These are phyloP conservation scores for Polypterus senegalus DNA, from an alignment of 2,113 vertebrate genomes.

Conservation along the genomic window DNA sequence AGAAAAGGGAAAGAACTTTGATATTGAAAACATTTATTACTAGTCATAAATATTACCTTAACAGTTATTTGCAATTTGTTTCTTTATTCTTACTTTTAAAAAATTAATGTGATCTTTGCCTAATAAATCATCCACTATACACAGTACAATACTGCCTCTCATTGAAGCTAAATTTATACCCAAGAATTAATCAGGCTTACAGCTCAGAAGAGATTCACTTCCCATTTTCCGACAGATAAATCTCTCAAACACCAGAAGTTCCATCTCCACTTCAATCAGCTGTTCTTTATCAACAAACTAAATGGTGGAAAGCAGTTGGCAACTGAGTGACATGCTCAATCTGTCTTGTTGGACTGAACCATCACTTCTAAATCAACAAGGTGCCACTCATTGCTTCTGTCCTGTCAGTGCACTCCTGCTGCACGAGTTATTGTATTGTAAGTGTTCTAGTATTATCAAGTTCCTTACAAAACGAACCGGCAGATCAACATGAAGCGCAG, in stretches of 20 bases:
- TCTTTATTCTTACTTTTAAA: neutral
- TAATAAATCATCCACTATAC: neutral
- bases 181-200: neutral
- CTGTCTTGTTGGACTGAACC: neutral
- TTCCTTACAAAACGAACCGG: neutral
- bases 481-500: neutral
- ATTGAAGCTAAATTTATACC: neutral
- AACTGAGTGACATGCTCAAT: neutral
- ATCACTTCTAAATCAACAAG: neutral
- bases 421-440: neutral
- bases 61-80: neutral
- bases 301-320: neutral
- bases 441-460: neutral
- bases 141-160: neutral
- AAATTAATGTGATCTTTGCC: neutral
- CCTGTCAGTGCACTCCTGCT: neutral
- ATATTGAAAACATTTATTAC: neutral
- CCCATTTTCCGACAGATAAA: conserved; percentile 4
- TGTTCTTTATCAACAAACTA: conserved; percentile 2
- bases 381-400: neutral
- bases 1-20: no score
- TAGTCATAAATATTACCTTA: neutral
- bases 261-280: neutral
- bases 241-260: conserved; percentile 3
- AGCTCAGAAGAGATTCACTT: conserved; percentile 1